Base-by-base conservation (phyloP, 2,797 vertebrate species). In the Cetoscarus ocellatus region DNA sequence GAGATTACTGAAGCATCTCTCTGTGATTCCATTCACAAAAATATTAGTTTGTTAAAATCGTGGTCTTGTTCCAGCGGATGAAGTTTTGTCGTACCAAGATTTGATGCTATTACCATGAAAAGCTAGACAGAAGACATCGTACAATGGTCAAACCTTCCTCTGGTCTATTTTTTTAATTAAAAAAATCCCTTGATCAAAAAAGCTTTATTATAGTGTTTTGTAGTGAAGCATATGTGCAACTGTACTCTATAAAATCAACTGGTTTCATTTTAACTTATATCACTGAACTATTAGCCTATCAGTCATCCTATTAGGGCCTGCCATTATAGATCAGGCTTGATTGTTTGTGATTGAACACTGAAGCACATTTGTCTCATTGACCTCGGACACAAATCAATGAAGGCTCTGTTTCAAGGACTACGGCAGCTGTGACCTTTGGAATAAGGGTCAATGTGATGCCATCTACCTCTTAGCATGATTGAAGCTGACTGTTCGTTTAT, bases 241-340 rank as follows among this genome's bases (percentile, higher is more conserved):
- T 27, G 27, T 27, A 4, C 27, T 27, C 27, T 27, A 2, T 27
- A 27, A 74, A 72, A 86, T 79, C 58, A 70, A 80, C 49, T 67
- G 56, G 70, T 53, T 64, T 67, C 36, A 43, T 62, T 62, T 65
- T 62, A 77, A 73, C 40, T 70, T 75, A 83, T 79, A 59, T 75
- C 75, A 90, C 78, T 73, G 85, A 73, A 81, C 58, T 66, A 73
- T 90, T 86, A 85, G 67, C 67, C 75, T 43, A 85, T 89, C 90
- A 83, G 72, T 89, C 83, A 81, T 61, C 84, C 27, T 60, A 73
- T 80, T 80, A 75, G 56, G 54, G 61, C 76, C 73, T 84, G 72
- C 65, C 83, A 64, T 82, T 73, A 74, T 77, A 58, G 75, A 86
- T 88, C 77, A 83, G 61, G n/a, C 65, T 42, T 79, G 70, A 79